Base-by-base conservation (phyloP, 2,113 vertebrate genomes). In the Tupaia tana region DNA sequence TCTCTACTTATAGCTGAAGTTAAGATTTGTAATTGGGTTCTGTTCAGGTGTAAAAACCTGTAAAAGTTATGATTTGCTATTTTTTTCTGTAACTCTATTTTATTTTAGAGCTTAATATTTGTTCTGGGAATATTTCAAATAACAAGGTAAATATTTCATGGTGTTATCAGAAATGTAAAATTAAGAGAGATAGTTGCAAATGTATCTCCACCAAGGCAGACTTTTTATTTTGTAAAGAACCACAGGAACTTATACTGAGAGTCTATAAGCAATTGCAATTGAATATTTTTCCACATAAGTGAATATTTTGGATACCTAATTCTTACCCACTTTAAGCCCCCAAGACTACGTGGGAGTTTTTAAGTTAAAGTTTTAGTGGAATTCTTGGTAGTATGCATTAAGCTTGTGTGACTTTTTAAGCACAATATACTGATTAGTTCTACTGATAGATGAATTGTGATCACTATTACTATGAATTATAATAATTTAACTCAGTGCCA, bases 61-160 rank as follows among this genome's bases (percentile, higher is more conserved):
- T 54, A 81, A 96, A 90, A 71, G 84, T 70, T 80, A 87, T 52
- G 61, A 92, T 79, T 92, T 75, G 64, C 9, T 94, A 24, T 29
- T 86, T 67, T 67, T 43, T 22, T 58, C n/a, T 67, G 22, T 12
- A 63, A n/a, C 43, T 71, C 27, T 67, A 25, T 67, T 91, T 93
- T 84, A 87, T 52, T 93, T 94, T 63, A 91, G 31, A 86, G 56
- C 83, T 80, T 96, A 52, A 90, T 59, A 63, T 96, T 97, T 89
- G 25, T 59, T 90, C 56, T 54, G 61, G 66, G 18, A 90, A 69
- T 89, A 84, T 66, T 90, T 90, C 86, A 88, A 67, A 83, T 71
- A 90, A 75, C 52, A 86, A 82, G 54, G n/a, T 75, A 80, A 96
- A 43, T 90, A 92, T 69, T 87, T 69, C 34, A 79, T 63, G 27